Conservation (phyloP, 2,888 invertebrate genomes). For the Coelopa pilipes region DNA sequence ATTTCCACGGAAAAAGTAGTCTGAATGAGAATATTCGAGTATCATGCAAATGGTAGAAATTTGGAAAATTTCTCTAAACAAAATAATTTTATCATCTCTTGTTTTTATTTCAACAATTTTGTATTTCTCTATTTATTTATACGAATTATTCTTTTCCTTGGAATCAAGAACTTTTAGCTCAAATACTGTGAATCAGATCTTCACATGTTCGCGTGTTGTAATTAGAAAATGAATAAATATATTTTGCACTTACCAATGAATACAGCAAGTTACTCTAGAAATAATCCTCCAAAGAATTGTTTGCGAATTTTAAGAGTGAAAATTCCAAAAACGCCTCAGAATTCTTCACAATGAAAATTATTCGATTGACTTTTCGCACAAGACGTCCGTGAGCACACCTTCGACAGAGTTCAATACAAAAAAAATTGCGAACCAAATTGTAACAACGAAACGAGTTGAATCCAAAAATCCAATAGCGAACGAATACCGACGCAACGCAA, state of each 20-base stretch:
- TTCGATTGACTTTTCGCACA: conserved; percentile 23
- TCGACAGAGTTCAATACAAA: conserved; percentile 17
- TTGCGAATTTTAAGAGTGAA: conserved; percentile 17
- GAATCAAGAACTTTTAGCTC: background rate
- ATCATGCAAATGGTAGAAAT: no score
- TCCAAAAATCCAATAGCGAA: conserved; percentile 16
- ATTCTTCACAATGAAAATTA: conserved; percentile 14
- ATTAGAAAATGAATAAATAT: background rate
- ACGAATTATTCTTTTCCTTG: background rate
- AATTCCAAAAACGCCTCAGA: conserved; percentile 18
- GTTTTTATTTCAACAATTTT: no score
- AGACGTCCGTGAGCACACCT: conserved; percentile 29
- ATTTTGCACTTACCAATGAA: conserved; percentile 29
- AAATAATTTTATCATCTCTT: no score
- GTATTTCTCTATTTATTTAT: no score
- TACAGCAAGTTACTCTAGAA: conserved; percentile 2
- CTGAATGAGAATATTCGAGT: no score
- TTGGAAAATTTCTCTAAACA: no score
- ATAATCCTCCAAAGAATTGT: conserved; percentile 16
- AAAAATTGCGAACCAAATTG: conserved; percentile 20
- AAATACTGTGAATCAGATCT: no score
- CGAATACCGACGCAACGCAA: no score
- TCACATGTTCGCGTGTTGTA: background rate
- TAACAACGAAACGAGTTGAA: conserved; percentile 24
- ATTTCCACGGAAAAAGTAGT: background rate